A percentile compares a stretch with the other conserved stretches of the same genome.
Evolutionary conservation across 2,888 invertebrate genomes (phyloP).

Genomic region (Sinotaia quadrata): DNA sequence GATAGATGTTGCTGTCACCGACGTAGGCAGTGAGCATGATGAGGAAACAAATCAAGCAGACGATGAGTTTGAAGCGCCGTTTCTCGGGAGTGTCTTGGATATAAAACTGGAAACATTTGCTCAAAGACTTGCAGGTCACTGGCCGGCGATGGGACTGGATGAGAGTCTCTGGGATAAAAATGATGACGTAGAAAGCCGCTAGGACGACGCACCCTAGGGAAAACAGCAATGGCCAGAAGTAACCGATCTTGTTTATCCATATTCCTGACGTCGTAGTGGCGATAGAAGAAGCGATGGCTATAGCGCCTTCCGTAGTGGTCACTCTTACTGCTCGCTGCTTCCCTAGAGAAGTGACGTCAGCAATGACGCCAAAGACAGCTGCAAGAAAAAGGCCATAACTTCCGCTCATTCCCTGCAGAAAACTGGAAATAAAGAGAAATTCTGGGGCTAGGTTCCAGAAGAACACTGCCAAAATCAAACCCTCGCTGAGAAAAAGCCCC

Average conservation of each 20-base stretch:
- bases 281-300: conserved; percentile 25
- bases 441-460: conserved; percentile 21
- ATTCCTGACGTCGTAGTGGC: conserved; percentile 24
- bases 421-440: conserved; percentile 31
- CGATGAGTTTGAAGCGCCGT: conserved; percentile 31
- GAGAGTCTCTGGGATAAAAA: conserved; percentile 33
- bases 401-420: conserved; percentile 38
- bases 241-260: conserved; percentile 33
- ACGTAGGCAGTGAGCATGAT: conserved; percentile 14
- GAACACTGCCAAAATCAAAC: conserved; percentile 30
- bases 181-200: conserved; percentile 15
- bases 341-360: conserved; percentile 38
- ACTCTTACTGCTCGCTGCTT: conserved; percentile 36
- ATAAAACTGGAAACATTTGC: conserved; percentile 35
- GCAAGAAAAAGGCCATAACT: conserved; percentile 34
- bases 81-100: conserved; percentile 27
- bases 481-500: conserved; percentile 15
- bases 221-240: conserved; percentile 28
- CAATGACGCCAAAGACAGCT: conserved; percentile 36
- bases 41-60: conserved; percentile 31
- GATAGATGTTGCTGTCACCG: conserved; percentile 28
- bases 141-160: background rate
- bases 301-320: conserved; percentile 32
- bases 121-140: conserved; percentile 17
- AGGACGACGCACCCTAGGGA: conserved; percentile 13